Evolutionary conservation across 2,113 vertebrate genomes (phyloP), one percentile per base, ranked within the genome.

Genomic region (Trachemys scripta): DNA sequence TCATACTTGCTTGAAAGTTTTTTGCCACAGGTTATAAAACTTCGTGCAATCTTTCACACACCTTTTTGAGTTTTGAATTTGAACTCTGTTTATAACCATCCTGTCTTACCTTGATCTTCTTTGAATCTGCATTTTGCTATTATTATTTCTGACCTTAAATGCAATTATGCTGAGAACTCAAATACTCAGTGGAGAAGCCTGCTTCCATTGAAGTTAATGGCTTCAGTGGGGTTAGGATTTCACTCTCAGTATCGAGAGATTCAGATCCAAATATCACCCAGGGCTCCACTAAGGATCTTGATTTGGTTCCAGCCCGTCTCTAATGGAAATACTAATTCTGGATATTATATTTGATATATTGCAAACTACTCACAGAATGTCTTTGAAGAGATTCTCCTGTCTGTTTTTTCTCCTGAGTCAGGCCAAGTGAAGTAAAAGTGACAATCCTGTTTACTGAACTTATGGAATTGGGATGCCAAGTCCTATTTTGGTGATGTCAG

Each of bases 1-100:
- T 96, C 65, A 24, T 78, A 90, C 93, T 94, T 86, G 84, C 89
- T 95, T 92, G 76, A 92, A 85, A 84, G 29, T 5, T 59, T 92
- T 92, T 84, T 79, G 3, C 1, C 14, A 59, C 45, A 85, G 80
- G 51, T 95, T 89, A 76, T 51, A 78, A 80, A 90, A 49, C 35
- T 90, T 88, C 49, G 38, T 49, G 4, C 89, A 9, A 51, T 88
- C 90, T 93, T 96, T 87, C 69, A 87, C 49, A 84, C 51, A 59
- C 11, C 87, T 35, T 94, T 92, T 59, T 69, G 53, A 83, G 51
- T 19, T 22, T 51, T 0, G 1, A 92, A 56, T 22, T 12, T 14
- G 42, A 80, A 85, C 59, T 72, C 84, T 53, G 88, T 54, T 59
- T 85, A 24, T 53, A 81, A 76, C 16, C 29, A n/a, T 27, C 6